Evolutionary conservation across 2,797 vertebrate genomes (phyloP), one percentile per base, ranked within the genome.

Genomic region (Galaxias olidus): DNA sequence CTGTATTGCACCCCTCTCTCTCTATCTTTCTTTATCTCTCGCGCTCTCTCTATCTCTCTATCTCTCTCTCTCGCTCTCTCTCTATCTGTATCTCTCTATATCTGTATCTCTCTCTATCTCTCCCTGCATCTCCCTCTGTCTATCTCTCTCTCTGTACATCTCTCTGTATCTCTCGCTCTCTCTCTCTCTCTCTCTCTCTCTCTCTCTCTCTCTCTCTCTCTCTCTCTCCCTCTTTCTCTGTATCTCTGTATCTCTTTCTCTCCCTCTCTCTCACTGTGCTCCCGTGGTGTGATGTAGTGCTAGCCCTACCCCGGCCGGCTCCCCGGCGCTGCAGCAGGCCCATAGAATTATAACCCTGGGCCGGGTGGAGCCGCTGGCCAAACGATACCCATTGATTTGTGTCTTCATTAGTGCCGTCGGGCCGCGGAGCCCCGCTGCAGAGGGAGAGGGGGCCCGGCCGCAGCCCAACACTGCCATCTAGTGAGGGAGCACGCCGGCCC

Each of bases 381-480:
- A 88, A 90, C 89, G 86, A 90, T 87, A 84, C 78, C 84, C 84
- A 82, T 84, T 90, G 88, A 92, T 91, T 91, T 88, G 88, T 90
- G 89, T 90, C 89, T 91, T 90, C 84, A 91, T 92, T 86, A 86
- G 84, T n/a, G 81, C 86, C 85, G 87, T 86, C 76, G 78, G 77
- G 78, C 68, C 66, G 79, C 78, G 4, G 17, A 20, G 20, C 71
- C 73, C 73, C 71, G 51, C 63, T 14, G 69, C 67, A 53, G 73
- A 65, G n/a, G 30, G 20, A 40, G 46, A 51, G 1, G 0, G 56
- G 14, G 41, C 49, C 69, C 45, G 45, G 76, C 66, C 69, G 74
- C 60, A 64, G 89, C 87, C 87, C 91, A 92, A 92, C 82, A 92
- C 88, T 92, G 90, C 90, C 92, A 88, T 89, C 92, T 81, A 89